Percentiles rank a stretch among this genome's conserved stretches.
Evolutionary conservation across 2,113 vertebrate species (phyloP).

Genomic region (Onychostoma macrolepis): DNA sequence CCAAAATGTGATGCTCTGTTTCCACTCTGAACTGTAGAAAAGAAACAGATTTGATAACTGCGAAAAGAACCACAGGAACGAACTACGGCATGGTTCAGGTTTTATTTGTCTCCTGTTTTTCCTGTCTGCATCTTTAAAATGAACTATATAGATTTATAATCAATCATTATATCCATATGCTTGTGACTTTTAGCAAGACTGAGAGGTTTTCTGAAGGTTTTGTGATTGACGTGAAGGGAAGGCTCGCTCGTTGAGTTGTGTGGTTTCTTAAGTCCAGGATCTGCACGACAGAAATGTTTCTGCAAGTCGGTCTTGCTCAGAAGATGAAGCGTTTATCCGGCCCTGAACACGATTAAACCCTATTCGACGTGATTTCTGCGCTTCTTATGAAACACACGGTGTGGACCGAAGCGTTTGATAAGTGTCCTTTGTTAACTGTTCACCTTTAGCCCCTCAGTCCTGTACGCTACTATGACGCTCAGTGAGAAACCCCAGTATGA

Average conservation of each 20-base stretch:
- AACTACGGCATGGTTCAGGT: conserved; percentile 52
- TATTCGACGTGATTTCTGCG: not conserved
- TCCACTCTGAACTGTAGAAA: conserved; percentile 50
- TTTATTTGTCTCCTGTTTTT: not conserved
- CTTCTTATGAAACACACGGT: not conserved
- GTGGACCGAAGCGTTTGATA: conserved; percentile 18
- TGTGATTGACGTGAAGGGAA: not conserved
- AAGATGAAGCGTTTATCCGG: not conserved
- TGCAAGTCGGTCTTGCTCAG: not conserved
- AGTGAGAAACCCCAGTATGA: not conserved
- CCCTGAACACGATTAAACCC: not conserved
- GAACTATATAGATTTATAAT: not conserved
- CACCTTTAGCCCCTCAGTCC: not conserved
- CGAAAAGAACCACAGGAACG: conserved; percentile 60
- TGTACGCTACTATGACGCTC: not conserved
- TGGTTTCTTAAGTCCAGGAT: not conserved
- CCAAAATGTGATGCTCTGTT: conserved; percentile 47
- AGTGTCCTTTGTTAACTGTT: not conserved
- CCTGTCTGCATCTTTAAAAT: not conserved
- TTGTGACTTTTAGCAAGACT: not conserved
- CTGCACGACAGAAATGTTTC: not conserved
- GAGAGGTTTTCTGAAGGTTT: conserved; percentile 7
- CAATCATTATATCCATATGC: not conserved
- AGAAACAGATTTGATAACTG: conserved; percentile 56
- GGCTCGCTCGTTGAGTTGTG: not conserved